These are phyloP conservation scores for Parambassis ranga DNA, from an alignment of 2,797 vertebrate species.

Conservation along the genomic window DNA sequence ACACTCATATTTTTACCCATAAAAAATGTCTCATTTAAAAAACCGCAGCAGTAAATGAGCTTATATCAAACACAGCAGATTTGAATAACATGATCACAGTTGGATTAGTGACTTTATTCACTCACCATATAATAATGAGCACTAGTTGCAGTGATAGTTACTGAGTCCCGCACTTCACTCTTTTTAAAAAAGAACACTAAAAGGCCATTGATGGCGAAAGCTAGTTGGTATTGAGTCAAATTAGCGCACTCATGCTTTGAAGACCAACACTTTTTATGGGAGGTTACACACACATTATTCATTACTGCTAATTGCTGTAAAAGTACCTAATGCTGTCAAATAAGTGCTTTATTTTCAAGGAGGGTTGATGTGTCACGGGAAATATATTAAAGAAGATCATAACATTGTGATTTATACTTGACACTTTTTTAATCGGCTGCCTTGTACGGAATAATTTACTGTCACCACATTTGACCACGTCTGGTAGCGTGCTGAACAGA, in stretches of 20 bases:
- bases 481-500: neutral
- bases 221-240: conserved; percentile 50
- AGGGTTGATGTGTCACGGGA: conserved; percentile 40
- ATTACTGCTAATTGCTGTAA: conserved; percentile 65
- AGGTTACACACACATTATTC: conserved; percentile 57
- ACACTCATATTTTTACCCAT: neutral
- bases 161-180: conserved; percentile 38
- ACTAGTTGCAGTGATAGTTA: neutral
- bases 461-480: conserved; percentile 2
- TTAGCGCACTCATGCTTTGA: conserved; percentile 50
- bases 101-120: conserved; percentile 32
- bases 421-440: conserved; percentile 49
- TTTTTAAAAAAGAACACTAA: conserved; percentile 38
- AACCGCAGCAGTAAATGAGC: conserved; percentile 5
- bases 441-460: conserved; percentile 40
- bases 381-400: conserved; percentile 50
- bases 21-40: neutral
- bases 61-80: conserved; percentile 10
- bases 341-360: conserved; percentile 49
- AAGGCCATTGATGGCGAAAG: conserved; percentile 32
- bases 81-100: conserved; percentile 22
- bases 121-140: conserved; percentile 35
- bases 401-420: conserved; percentile 49
- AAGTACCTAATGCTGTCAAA: conserved; percentile 60
- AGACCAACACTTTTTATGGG: conserved; percentile 52